A percentile compares a stretch with the other conserved stretches of the same genome.
Conservation (phyloP, 2,113 vertebrate genomes). For the Acrocephalus arundinaceus region DNA sequence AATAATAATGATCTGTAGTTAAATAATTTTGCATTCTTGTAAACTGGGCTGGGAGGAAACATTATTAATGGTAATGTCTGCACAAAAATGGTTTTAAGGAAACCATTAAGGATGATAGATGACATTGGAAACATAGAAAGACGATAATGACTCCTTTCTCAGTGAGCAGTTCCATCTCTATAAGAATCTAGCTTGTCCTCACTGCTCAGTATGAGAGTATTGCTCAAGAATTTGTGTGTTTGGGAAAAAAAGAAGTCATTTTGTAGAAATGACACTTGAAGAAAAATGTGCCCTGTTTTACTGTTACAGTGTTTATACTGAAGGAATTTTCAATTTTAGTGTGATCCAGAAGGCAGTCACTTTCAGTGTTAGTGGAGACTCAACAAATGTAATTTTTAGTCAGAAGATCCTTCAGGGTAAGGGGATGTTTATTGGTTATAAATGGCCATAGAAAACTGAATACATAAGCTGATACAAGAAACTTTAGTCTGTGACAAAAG, state of each 20-base stretch:
- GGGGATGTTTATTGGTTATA: neutral
- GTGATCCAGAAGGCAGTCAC: neutral
- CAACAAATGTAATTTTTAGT: neutral
- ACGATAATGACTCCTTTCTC: neutral
- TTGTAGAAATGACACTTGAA: neutral
- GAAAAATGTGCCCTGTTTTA: neutral
- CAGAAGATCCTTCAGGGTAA: neutral
- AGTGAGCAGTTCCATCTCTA: neutral
- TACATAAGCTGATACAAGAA: neutral
- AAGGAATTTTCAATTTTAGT: neutral
- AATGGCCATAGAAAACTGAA: neutral
- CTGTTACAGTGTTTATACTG: neutral
- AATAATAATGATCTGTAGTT: neutral
- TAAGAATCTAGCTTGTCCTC: neutral
- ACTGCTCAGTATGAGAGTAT: neutral
- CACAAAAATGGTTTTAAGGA: neutral
- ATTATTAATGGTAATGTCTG: neutral
- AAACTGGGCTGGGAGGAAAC: neutral
- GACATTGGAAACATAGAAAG: neutral
- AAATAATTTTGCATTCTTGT: neutral
- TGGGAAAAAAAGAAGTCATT: neutral
- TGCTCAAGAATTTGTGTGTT: neutral
- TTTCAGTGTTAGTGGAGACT: neutral
- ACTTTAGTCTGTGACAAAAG: neutral
- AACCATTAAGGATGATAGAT: neutral